Percentiles rank a stretch among this genome's conserved stretches.
Conservation (phyloP, 2,797 vertebrate species). For the Melanogrammus aeglefinus region DNA sequence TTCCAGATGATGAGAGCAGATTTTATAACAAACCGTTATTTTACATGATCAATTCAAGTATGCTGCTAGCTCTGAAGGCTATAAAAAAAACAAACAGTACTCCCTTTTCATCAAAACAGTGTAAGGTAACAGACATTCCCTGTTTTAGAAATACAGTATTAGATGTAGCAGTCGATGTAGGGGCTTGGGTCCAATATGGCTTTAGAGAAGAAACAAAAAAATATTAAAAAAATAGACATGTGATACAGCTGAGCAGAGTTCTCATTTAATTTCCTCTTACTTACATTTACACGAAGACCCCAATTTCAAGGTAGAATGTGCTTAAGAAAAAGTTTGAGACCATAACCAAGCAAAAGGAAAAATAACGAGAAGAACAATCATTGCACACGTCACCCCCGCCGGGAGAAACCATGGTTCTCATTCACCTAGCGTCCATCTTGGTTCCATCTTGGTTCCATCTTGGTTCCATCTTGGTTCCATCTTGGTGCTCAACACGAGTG, state of each 20-base stretch:
- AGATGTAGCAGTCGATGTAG: not conserved
- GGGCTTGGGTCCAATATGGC: slow-evolving; percentile 23
- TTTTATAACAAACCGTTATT: slow-evolving; percentile 59
- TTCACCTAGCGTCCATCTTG: no score
- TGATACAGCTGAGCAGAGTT: not conserved
- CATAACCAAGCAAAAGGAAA: no score
- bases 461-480: no score
- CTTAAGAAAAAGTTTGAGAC: no score
- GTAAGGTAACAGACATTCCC: slow-evolving; percentile 38
- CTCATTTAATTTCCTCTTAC: no score
- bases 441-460: no score
- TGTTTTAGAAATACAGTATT: not conserved
- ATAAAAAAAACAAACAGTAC: slow-evolving; percentile 18
- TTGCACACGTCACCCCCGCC: no score
- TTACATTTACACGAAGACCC: no score
- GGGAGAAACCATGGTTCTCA: no score
- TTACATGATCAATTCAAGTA: slow-evolving; percentile 39
- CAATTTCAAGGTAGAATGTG: no score
- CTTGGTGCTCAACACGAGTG: no score
- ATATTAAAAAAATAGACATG: not conserved
- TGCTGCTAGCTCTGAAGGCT: slow-evolving; percentile 24
- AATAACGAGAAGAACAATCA: no score
- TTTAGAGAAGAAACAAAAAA: slow-evolving; percentile 29
- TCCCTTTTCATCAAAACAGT: slow-evolving; percentile 8
- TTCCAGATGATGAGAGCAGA: slow-evolving; percentile 38